Conservation (phyloP, 2,797 vertebrate genomes). For the Schizothorax lantsangensis region DNA sequence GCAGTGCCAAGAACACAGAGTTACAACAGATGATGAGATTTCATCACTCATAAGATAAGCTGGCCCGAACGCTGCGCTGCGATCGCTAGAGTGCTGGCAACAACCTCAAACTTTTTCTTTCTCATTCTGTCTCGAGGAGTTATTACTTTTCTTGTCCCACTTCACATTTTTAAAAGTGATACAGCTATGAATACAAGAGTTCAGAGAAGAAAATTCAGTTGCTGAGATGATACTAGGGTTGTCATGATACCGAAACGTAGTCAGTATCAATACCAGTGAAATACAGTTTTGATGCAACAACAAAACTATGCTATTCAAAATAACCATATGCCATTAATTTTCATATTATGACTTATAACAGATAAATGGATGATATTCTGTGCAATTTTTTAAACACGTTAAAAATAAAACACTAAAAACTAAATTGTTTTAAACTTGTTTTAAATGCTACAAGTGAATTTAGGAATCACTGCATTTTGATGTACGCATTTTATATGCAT, state of each 20-base stretch:
- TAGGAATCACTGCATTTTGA: neutral
- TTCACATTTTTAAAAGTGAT: neutral
- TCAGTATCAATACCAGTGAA: neutral
- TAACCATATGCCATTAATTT: neutral
- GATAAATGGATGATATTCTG: neutral
- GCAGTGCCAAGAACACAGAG: constrained; percentile 10
- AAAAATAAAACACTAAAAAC: neutral
- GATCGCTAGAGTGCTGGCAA: neutral
- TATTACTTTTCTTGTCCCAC: neutral
- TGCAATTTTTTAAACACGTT: neutral
- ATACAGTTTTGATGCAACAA: neutral
- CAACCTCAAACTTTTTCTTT: constrained; percentile 17
- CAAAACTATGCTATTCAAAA: neutral
- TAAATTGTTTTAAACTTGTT: neutral
- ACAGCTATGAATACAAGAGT: neutral
- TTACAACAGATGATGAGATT: constrained; percentile 48
- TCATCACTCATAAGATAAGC: constrained; percentile 39
- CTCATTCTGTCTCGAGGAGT: neutral
- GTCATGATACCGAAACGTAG: neutral
- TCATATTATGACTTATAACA: neutral
- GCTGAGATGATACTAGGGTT: neutral
- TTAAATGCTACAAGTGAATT: neutral
- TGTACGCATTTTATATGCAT: neutral
- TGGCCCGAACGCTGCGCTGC: neutral
- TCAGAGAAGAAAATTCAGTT: neutral